These are phyloP conservation scores for Amphipyra berbera DNA, from an alignment of 2,888 invertebrate genomes.

Conservation along the genomic window DNA sequence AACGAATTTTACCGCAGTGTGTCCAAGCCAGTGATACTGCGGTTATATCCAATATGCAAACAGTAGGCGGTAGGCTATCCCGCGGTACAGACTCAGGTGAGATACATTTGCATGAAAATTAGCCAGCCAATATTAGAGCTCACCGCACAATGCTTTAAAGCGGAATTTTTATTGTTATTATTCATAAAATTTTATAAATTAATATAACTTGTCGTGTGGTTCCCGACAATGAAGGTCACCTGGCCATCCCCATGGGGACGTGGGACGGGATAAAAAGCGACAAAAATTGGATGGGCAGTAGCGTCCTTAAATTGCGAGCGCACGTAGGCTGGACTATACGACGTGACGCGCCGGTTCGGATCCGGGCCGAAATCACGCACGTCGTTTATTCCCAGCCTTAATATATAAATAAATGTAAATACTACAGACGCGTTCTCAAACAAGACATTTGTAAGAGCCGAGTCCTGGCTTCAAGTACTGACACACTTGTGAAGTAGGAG, in stretches of 20 bases:
- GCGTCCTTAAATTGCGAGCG: too few species aligned
- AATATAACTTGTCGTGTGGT: background rate
- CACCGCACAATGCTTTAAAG: slow-evolving; percentile 12
- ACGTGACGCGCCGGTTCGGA: too few species aligned
- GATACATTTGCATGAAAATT: slow-evolving; percentile 79
- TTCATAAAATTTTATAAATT: slow-evolving; percentile 8
- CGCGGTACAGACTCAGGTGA: slow-evolving; percentile 61
- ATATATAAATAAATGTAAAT: slow-evolving; percentile 4
- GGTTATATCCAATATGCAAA: slow-evolving; percentile 80
- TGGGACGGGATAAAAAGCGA: background rate
- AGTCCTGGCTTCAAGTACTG: slow-evolving; percentile 14
- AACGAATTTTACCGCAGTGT: slow-evolving; percentile 52
- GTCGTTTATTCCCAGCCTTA: too few species aligned
- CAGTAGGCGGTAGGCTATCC: slow-evolving; percentile 64
- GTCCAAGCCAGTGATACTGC: slow-evolving; percentile 60
- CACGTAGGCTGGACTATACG: too few species aligned
- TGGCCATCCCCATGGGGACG: background rate
- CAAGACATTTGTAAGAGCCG: slow-evolving; percentile 5
- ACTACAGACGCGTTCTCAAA: slow-evolving; percentile 4
- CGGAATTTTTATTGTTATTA: slow-evolving; percentile 16
- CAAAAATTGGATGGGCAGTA: background rate
- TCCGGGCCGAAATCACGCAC: too few species aligned
- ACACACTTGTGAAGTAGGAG: slow-evolving; percentile 5
- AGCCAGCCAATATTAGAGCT: slow-evolving; percentile 32
- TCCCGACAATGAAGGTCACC: background rate